A percentile compares a stretch with the other conserved stretches of the same genome.
These are phyloP conservation scores for Ardeotis arabs DNA, from an alignment of 2,113 vertebrate species.

Conservation along the genomic window DNA sequence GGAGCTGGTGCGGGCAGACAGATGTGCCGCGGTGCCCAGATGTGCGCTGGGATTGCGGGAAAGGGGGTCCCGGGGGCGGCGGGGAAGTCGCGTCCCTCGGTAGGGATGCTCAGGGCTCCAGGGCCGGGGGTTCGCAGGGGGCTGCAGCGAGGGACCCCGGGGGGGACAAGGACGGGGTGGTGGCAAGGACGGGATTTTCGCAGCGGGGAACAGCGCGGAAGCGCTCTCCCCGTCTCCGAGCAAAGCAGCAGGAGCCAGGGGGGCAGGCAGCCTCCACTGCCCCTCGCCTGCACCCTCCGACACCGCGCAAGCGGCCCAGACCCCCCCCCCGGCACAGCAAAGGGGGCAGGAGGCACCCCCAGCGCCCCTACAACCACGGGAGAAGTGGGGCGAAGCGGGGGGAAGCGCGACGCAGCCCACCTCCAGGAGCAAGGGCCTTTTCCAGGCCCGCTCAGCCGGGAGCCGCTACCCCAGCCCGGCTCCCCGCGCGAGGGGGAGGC, in stretches of 20 bases:
- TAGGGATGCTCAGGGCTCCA: too few species aligned
- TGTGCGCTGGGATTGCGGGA: too few species aligned
- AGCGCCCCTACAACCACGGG: fast-evolving
- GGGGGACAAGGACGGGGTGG: neutral
- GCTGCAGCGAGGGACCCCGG: neutral
- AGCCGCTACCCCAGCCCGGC: neutral
- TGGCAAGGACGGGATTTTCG: neutral
- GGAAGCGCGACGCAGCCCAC: fast-evolving
- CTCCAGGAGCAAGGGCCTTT: neutral
- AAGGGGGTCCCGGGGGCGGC: too few species aligned
- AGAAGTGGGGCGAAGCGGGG: neutral
- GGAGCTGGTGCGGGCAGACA: neutral
- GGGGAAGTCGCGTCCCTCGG: too few species aligned
- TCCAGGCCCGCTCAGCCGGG: neutral
- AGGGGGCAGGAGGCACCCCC: neutral
- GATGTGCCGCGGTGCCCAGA: neutral
- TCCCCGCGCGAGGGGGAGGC: fast-evolving
- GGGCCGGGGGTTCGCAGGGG: too few species aligned
- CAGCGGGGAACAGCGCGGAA: neutral
- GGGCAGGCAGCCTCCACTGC: fast-evolving
- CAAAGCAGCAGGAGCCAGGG: neutral
- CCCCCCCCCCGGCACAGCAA: neutral
- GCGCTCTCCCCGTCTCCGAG: neutral
- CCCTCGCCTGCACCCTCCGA: fast-evolving
- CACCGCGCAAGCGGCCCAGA: too few species aligned